Base-by-base conservation (phyloP, 2,113 vertebrate genomes). In the Pseudopodoces humilis region DNA sequence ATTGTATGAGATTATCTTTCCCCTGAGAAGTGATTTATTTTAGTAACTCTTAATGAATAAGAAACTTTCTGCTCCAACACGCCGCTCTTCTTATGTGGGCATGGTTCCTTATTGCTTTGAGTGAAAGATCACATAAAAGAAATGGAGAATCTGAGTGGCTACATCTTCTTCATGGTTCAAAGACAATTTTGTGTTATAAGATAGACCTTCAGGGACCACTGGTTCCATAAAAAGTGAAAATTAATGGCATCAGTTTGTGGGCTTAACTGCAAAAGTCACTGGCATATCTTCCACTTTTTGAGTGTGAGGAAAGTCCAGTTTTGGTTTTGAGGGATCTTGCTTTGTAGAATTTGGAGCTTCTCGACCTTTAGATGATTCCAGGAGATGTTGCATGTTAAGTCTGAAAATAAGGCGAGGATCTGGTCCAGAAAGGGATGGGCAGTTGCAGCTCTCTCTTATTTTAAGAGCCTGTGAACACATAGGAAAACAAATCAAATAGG, bases 371-470 rank as follows among this genome's bases (percentile, higher is more conserved):
- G 94, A 82, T 0, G 90, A 96, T 88, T 98, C 97, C 93, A 99
- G 96, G 75, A 99, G 71, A 90, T 95, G 92, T 25, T 96, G 97
- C 92, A 98, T 95, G 5, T 89, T 98, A 93, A 98, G 95, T 93
- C 60, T 97, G 97, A 99, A 99, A 82, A 98, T 68, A 49, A 95
- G 93, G 20, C 99, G 99, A 91, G 99, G 99, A 96, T 99, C 99
- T 37, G 97, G 92, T 72, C 95, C 97, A 76, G 99, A 97, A 64
- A 99, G 98, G 30, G 98, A 96, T 9, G 99, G 99, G 72, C 99
- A 99, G 63, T 98, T 96, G 86, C 99, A 99, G 64, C 63, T 96
- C 70, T 98, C 98, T 92, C 99, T 98, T 95, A 99, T 95, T 97
- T 99, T 98, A 96, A 99, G 97, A 93, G 99, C 99, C 99, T 99